phyloP scores from a whole-genome alignment of 1,140 invertebrate genomes.

The Bombus soroeensis region DNA sequence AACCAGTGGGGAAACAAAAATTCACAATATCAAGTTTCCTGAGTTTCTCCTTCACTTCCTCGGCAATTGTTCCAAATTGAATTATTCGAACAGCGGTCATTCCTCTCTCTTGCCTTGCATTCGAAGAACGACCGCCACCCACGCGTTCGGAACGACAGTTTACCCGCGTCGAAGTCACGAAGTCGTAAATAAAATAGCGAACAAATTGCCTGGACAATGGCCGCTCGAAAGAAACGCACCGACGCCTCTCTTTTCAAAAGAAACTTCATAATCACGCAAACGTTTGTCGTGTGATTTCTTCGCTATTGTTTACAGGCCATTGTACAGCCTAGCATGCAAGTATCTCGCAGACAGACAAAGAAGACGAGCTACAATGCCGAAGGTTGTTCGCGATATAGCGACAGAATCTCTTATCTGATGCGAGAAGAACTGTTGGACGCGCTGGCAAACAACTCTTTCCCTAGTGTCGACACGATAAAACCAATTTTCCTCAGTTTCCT shows the following conservation, averaged over 20 bases:
- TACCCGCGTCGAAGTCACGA: neutral
- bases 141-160: neutral
- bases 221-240: neutral
- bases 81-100: neutral
- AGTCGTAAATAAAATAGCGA: conserved; percentile 7
- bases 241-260: neutral
- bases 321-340: conserved; percentile 21
- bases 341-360: conserved; percentile 35
- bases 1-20: no score
- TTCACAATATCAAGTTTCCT: neutral
- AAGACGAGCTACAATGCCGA: neutral
- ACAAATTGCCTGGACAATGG: conserved; percentile 19
- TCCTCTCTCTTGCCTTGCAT: neutral
- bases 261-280: neutral
- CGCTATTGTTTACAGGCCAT: conserved; percentile 62
- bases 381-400: conserved; percentile 1
- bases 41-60: neutral
- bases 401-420: conserved; percentile 6
- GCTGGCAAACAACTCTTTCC: neutral
- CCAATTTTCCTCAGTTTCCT: neutral
- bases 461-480: neutral
- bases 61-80: neutral
- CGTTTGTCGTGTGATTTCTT: conserved; percentile 35
- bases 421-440: neutral
- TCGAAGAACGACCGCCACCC: neutral